Evolutionary conservation across 2,797 vertebrate species (phyloP), one percentile per base, ranked within the genome.

Genomic region (Gila robusta): DNA sequence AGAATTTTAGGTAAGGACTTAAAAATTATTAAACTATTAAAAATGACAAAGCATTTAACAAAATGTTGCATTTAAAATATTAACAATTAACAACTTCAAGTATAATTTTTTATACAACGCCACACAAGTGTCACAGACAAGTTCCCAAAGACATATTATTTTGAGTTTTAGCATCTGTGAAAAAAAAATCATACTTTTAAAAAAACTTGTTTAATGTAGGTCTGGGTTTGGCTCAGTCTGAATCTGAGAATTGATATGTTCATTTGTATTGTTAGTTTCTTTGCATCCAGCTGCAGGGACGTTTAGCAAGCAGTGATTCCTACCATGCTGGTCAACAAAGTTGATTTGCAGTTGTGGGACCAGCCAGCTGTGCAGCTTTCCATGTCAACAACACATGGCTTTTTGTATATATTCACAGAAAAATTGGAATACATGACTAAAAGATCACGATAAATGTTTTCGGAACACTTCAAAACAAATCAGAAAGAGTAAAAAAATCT

Each of bases 331-430:
- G 77, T 79, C 77, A 79, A 78, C 52, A 37, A 59, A 28, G 56
- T 44, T 79, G 77, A 79, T 79, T 79, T 79, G 67, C 67, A 82
- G 49, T 39, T 56, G 52, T 71, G 37, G 54, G 28, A 56, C 52
- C 47, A 26, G 16, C 59, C 56, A 56, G 26, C 84, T 64, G 78
- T 23, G 47, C 26, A n/a, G 23, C 52, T 78, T 80, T 64, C 67
- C 32, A 69, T 62, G 49, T 72, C 54, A 80, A 32, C 56, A 80
- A 32, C 78, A 81, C 52, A 71, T 59, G 81, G 37, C 39, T 56
- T 44, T 72, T 59, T 52, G 37, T 82, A 26, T 64, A 72, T 19
- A 72, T 62, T 59, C 37, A 21, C 54, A 26, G 35, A 67, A 72
- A 72, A 72, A 44, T 26, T 39, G 35, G 67, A 82, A 41, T 26